Evolutionary conservation across 2,113 vertebrate species (phyloP).

Genomic region (Hyaena hyaena): DNA sequence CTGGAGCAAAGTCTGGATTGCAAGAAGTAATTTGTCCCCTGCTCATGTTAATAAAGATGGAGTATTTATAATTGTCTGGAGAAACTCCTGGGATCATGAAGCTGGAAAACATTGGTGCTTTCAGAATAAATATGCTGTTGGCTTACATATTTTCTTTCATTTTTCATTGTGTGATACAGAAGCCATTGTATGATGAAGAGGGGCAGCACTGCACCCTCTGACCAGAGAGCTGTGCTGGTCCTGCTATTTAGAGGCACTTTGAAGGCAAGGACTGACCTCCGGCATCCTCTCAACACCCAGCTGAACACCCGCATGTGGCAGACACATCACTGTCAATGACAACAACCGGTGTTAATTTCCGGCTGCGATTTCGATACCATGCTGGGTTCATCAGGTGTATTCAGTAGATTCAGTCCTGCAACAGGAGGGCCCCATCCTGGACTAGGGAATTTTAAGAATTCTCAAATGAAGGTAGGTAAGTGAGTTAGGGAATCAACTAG

Average conservation of each 20-base stretch:
- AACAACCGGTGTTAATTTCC: accelerated
- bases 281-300: no score
- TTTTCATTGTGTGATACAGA: not conserved
- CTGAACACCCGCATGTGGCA: accelerated
- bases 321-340: not conserved
- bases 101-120: not conserved
- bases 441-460: not conserved
- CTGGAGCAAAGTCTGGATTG: not conserved
- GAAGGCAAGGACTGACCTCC: not conserved
- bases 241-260: not conserved
- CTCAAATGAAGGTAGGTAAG: not conserved
- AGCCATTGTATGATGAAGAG: not conserved
- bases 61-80: not conserved
- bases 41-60: not conserved
- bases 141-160: not conserved
- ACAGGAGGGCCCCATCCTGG: not conserved
- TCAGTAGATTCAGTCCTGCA: accelerated
- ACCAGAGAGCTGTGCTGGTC: accelerated
- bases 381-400: not conserved
- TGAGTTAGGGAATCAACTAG: not conserved
- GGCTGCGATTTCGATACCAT: not conserved
- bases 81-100: not conserved
- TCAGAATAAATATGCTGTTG: not conserved
- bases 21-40: not conserved
- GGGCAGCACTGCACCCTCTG: accelerated